Evolutionary conservation across 2,888 invertebrate genomes (phyloP), one percentile per base, ranked within the genome.

Genomic region (Synanthedon formicaeformis): DNA sequence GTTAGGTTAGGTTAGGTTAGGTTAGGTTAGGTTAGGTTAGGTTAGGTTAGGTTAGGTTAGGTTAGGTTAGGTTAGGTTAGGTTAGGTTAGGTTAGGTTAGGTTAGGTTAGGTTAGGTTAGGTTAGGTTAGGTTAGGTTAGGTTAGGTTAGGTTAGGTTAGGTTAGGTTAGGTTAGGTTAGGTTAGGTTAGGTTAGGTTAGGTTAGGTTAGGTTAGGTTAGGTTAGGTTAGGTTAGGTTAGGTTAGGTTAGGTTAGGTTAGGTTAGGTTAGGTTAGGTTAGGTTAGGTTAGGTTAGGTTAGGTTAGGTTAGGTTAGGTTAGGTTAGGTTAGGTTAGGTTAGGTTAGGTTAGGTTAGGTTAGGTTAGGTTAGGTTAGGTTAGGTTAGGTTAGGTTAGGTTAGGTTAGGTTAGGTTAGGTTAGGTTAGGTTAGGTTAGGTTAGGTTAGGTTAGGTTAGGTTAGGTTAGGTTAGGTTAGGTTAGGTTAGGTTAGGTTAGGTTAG

Each of bases 241-340:
- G 23, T 23, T 23, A 23, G 23, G 23, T 23, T 23, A 23, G 23
- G 23, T 23, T 45, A 45, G 45, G 45, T 45, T 45, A 45, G 45
- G 55, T 49, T 55, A 27, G 53, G 53, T 54, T 51, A 18, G 54
- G 57, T 57, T 56, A 52, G 57, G 58, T 58, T 55, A 48, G 57
- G 58, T 58, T 54, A 51, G 57, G 57, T 57, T 57, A 48, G 55
- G 55, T 55, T 58, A 51, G 56, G 57, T 57, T 56, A 49, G 57
- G 57, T 58, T 55, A 52, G 55, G 56, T 58, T 55, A 52, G 55
- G 55, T 53, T 55, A 12, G 48, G 52, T 41, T 52, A 16, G 52
- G 55, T 56, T 40, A 40, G 53, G 55, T 50, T 52, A 27, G 55
- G 52, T 53, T 53, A 23, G 55, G 53, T 55, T 50, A 41, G 55